phyloP scores from a whole-genome alignment of 2,113 vertebrate species.

The Lampris incognitus region DNA sequence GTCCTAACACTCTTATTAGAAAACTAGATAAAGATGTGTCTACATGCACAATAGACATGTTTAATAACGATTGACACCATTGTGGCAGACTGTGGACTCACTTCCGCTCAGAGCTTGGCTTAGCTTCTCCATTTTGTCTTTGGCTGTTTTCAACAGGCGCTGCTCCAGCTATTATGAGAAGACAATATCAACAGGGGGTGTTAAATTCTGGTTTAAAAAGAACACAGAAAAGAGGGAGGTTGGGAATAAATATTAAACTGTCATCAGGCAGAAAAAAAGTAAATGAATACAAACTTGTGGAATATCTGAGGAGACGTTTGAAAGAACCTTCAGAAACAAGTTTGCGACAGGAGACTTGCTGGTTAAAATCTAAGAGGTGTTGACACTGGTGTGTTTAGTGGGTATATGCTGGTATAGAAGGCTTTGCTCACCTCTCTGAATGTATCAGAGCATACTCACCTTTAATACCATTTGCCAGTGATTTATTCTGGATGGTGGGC shows the following conservation, averaged over 20 bases:
- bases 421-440: background rate
- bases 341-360: too few species aligned
- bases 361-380: background rate
- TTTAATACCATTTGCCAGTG: background rate
- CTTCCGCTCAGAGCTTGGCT: slow-evolving; percentile 95
- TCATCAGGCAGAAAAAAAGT: too few species aligned
- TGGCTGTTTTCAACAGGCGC: slow-evolving; percentile 97
- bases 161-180: slow-evolving; percentile 89
- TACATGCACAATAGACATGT: background rate
- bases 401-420: background rate
- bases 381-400: background rate
- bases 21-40: slow-evolving; percentile 38
- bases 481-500: background rate
- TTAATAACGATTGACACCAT: slow-evolving; percentile 40
- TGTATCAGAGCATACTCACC: background rate
- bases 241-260: background rate
- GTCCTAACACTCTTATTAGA: slow-evolving; percentile 34
- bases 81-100: slow-evolving; percentile 79
- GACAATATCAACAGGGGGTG: too few species aligned
- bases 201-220: too few species aligned
- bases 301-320: too few species aligned
- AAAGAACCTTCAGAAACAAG: too few species aligned
- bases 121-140: slow-evolving; percentile 99
- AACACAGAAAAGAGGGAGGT: slow-evolving; percentile 30
- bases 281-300: too few species aligned